Percentiles rank a stretch among this genome's conserved stretches.
Evolutionary conservation across 2,797 vertebrate genomes (phyloP).

Genomic region (Rhodeus uyekii): DNA sequence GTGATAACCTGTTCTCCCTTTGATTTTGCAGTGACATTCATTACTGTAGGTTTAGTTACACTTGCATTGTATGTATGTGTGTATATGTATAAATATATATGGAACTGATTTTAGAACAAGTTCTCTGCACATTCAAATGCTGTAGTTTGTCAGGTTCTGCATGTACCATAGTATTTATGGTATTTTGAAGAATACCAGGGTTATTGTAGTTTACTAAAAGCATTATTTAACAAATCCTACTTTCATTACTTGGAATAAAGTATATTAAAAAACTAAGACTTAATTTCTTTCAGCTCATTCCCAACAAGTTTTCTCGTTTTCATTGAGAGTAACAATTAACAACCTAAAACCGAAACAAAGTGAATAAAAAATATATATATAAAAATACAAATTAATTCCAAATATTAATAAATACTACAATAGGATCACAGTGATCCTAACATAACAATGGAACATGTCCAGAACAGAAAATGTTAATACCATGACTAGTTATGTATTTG

Average conservation of each 20-base stretch:
- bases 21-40: constrained; percentile 5
- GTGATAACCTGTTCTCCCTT: constrained; percentile 59
- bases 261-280: neutral
- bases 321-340: neutral
- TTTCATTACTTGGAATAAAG: neutral
- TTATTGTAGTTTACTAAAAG: neutral
- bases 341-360: neutral
- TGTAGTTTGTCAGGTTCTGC: neutral
- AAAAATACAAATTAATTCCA: neutral
- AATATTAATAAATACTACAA: neutral
- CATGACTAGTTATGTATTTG: neutral
- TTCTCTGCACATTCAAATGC: neutral
- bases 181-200: neutral
- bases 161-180: neutral
- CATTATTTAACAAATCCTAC: neutral
- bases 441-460: neutral
- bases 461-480: neutral
- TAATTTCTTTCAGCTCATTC: neutral
- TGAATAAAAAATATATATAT: too few species aligned
- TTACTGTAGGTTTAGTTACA: neutral
- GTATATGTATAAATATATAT: too few species aligned
- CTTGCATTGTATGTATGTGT: neutral
- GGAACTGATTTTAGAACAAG: neutral
- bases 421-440: neutral
- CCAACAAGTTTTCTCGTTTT: neutral